Evolutionary conservation across 2,113 vertebrate genomes (phyloP).

Genomic region (Vulpes ferrilata): DNA sequence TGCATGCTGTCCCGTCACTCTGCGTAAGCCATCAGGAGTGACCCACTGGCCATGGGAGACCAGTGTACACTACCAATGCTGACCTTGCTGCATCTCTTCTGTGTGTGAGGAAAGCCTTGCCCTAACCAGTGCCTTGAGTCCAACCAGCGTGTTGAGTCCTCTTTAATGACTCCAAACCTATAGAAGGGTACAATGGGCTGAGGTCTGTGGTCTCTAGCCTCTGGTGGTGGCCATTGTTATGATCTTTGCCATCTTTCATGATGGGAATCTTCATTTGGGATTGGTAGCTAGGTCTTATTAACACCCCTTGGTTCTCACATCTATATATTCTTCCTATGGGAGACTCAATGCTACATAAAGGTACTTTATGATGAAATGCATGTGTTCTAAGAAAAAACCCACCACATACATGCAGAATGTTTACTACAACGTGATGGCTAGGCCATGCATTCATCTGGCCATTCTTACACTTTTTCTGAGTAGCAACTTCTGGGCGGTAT

Average conservation of each 20-base stretch:
- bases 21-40: neutral
- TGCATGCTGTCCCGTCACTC: too few species aligned
- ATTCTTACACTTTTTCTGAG: neutral
- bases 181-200: neutral
- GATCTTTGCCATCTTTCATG: neutral
- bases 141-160: neutral
- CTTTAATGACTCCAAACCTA: neutral
- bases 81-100: neutral
- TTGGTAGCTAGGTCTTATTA: neutral
- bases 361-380: neutral
- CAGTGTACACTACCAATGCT: neutral
- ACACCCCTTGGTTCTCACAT: neutral
- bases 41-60: neutral
- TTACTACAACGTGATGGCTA: neutral
- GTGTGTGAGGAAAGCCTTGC: neutral
- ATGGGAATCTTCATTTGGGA: neutral
- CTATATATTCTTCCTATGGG: neutral
- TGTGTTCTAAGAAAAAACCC: neutral
- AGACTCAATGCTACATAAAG: neutral
- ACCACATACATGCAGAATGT: neutral
- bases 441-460: neutral
- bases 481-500: neutral
- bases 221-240: neutral
- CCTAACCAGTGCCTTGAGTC: neutral
- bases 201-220: neutral